A percentile compares a stretch with the other conserved stretches of the same genome.
Evolutionary conservation across 2,888 invertebrate genomes (phyloP).

Genomic region (Bedellia somnulentella): DNA sequence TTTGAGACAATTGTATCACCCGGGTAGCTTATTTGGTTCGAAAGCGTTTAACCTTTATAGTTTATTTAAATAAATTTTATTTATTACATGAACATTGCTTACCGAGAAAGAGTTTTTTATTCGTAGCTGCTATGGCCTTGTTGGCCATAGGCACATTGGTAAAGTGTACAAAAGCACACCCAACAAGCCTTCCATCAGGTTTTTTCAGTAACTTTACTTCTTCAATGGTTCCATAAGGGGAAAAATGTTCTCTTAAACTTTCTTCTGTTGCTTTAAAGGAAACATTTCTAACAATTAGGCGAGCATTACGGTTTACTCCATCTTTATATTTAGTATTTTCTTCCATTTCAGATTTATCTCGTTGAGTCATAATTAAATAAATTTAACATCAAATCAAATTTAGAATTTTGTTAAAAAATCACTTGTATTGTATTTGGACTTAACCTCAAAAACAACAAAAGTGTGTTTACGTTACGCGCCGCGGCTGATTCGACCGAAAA

Average conservation of each 20-base stretch:
- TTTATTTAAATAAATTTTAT: too few species aligned
- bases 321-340: slow-evolving; percentile 42
- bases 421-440: too few species aligned
- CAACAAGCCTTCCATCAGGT: slow-evolving; percentile 77
- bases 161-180: slow-evolving; percentile 92
- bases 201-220: slow-evolving; percentile 77
- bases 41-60: too few species aligned
- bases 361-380: too few species aligned
- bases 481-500: too few species aligned
- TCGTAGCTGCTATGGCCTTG: slow-evolving; percentile 74
- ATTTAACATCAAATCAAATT: too few species aligned
- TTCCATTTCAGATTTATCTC: too few species aligned
- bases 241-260: slow-evolving; percentile 71
- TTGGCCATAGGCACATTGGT: slow-evolving; percentile 78
- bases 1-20: too few species aligned
- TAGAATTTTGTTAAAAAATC: too few species aligned
- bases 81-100: slow-evolving; percentile 20
- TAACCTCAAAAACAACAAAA: too few species aligned
- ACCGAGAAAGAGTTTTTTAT: slow-evolving; percentile 70
- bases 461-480: too few species aligned
- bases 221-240: slow-evolving; percentile 72
- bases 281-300: slow-evolving; percentile 71
- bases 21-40: too few species aligned
- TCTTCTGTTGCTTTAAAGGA: slow-evolving; percentile 77
- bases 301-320: slow-evolving; percentile 64